Base-by-base conservation (phyloP, 2,113 vertebrate species). In the Pyrgilauda ruficollis region DNA sequence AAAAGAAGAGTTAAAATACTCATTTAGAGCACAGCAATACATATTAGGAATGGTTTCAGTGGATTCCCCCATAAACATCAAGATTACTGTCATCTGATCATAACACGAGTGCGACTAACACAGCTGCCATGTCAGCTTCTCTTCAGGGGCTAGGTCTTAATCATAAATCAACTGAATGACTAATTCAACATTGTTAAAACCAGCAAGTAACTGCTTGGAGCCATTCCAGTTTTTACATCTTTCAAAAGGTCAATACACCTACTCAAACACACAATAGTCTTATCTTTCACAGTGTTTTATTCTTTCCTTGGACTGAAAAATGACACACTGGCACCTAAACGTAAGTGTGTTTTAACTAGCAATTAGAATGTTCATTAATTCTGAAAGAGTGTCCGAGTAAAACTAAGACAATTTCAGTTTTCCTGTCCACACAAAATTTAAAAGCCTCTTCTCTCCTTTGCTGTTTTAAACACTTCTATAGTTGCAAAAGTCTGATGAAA, bases 231-330 rank as follows among this genome's bases (percentile, higher is more conserved):
- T 98, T 98, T 98, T 94, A 92, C 94, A 98, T 97, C 93, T 98
- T 98, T 98, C 98, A 97, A 98, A 99, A 98, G 98, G 98, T 98
- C 98, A 98, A 96, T 96, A 97, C 89, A 98, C 97, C 90, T 98
- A 98, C 97, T 98, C 98, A 98, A 95, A 98, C 96, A 97, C 96
- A 96, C 93, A 98, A 98, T 91, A 97, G 85, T 88, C 53, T 75
- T 93, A 96, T 96, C 94, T 96, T 97, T 94, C 89, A 96, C 86
- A 87, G 96, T 97, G 97, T 97, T 98, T 98, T 96, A 97, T 97
- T 98, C 96, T 97, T 97, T 97, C 97, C 96, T 97, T 96, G 97
- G 95, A 97, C 94, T 97, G 92, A 97, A 97, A 97, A 97, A 95
- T 87, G 96, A 91, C 50, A 92, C 52, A 26, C 72, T 96, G 94